Percentiles rank a stretch among this genome's conserved stretches.
Evolutionary conservation across 2,113 vertebrate genomes (phyloP).

Genomic region (Ahaetulla prasina): DNA sequence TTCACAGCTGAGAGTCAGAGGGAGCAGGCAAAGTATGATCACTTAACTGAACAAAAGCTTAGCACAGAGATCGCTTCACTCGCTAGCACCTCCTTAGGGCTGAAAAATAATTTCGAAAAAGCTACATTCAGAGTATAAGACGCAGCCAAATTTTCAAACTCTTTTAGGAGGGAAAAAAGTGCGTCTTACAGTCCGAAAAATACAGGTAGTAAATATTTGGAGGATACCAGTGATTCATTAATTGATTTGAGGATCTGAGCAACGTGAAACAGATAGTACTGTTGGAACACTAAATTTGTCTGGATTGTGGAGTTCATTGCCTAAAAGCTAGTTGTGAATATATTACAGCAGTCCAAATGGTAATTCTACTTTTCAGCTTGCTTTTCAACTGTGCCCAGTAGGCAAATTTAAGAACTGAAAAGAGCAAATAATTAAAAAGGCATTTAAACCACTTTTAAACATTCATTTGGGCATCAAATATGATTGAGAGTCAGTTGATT

Average conservation of each 20-base stretch:
- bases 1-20: no score
- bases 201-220: background rate
- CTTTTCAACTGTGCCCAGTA: background rate
- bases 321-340: background rate
- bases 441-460: background rate
- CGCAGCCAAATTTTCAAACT: no score
- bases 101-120: no score
- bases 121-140: no score
- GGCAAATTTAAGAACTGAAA: background rate
- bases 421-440: background rate
- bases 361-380: background rate
- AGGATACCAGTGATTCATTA: background rate
- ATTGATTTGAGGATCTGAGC: background rate
- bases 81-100: no score
- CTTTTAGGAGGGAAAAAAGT: no score
- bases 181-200: no score
- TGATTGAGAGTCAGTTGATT: background rate
- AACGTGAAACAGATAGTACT: background rate
- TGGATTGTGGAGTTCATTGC: background rate
- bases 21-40: no score
- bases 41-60: no score
- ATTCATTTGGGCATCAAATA: background rate
- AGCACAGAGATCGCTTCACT: no score
- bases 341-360: background rate
- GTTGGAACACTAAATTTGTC: background rate